Conservation (phyloP, 1,140 invertebrate genomes). For the Epicauta chinensis region DNA sequence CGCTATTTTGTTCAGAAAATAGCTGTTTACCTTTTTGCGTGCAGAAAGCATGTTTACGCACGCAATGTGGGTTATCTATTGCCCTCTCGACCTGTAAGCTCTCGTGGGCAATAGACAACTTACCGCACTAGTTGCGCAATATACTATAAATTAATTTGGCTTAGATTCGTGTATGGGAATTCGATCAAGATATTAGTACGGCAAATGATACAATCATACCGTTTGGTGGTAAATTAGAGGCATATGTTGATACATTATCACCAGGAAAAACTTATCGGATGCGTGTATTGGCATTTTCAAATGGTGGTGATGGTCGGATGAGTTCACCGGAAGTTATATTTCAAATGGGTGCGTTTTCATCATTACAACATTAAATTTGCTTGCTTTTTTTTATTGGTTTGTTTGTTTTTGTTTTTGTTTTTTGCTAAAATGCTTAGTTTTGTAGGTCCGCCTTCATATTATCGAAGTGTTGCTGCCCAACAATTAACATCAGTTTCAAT, state of each 20-base stretch:
- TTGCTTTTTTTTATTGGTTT: constrained; percentile 4
- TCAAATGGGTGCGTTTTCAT: constrained; percentile 62
- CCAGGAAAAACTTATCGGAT: constrained; percentile 84
- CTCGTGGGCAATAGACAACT: no score
- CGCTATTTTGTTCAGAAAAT: no score
- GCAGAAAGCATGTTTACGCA: no score
- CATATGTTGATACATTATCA: constrained; percentile 68
- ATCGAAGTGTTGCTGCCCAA: constrained; percentile 7
- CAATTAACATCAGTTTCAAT: constrained; percentile 8
- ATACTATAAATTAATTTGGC: constrained; percentile 22
- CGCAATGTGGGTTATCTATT: no score
- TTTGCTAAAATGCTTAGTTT: constrained; percentile 9
- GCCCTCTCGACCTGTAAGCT: no score
- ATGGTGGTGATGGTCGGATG: constrained; percentile 93
- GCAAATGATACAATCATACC: constrained; percentile 80
- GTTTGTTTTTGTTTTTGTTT: no score
- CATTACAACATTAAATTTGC: background rate
- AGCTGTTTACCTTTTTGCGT: no score
- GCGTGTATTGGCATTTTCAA: constrained; percentile 85
- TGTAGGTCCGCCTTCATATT: constrained; percentile 10
- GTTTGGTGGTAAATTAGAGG: constrained; percentile 70
- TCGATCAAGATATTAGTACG: constrained; percentile 84
- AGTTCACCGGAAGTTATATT: constrained; percentile 85
- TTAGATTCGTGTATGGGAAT: constrained; percentile 84
- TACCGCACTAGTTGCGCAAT: no score